Base-by-base conservation (phyloP, 1,140 invertebrate species). In the Dinothrombium tinctorium region DNA sequence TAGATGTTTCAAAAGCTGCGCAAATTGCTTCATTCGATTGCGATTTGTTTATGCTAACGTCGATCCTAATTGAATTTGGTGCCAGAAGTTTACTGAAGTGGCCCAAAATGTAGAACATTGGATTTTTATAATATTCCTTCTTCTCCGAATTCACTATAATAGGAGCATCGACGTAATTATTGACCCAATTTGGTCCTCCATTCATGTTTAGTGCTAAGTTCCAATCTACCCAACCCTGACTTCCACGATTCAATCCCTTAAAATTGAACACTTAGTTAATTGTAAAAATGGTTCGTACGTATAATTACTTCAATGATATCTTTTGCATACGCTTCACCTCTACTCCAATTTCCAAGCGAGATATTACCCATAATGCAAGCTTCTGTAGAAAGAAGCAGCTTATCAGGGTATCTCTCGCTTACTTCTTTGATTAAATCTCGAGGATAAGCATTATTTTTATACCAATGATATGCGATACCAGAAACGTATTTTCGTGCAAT, bases 381-480 rank as follows among this genome's bases (percentile, higher is more conserved):
- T 47, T 66, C 64, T 14, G 63, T 61, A 5, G 49, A 67, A 2
- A 86, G 47, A 3, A 83, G 55, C 49, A 80, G 69, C 48, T 76
- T 71, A 28, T 76, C 62, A 0, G 77, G 74, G 53, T 68, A 67
- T 3, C 56, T 48, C 4, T 17, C 9, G 6, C 68, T 41, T 3
- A 45, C 38, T 0, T 12, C 9, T 22, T 66, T 49, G 0, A 67
- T 58, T 11, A 19, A 9, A 5, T 11, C 20, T 6, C 17, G 12
- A 1, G 33, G 17, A 9, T 12, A n/a, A 12, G 23, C 8, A 21
- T 15, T 15, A 17, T 36, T 36, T 0, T 9, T 1, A 47, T 71
- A 86, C 73, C 73, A 86, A 56, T 86, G 81, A 2, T 82, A 63
- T 7, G 20, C 45, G 20, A 46, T 39, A 23, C 43, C 42, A 24